Evolutionary conservation across 2,888 invertebrate species (phyloP), one percentile per base, ranked within the genome.

Genomic region (Tachina fera): DNA sequence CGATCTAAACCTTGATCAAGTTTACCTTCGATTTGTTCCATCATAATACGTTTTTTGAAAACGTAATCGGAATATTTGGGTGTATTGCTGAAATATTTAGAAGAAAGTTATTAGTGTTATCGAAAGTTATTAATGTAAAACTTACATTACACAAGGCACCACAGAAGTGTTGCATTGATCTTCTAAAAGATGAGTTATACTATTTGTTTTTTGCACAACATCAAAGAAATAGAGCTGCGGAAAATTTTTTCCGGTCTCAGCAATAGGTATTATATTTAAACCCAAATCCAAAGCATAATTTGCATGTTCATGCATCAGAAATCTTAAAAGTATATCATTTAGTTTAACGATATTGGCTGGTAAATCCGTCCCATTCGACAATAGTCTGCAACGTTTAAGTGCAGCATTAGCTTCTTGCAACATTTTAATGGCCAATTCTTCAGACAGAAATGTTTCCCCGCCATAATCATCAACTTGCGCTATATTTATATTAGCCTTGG

Each of bases 211-310:
- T 88, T 97, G 96, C 11, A 98, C 97, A 9, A 97, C 96, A 91
- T 97, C 97, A 91, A 99, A 98, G 93, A 99, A 99, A 92, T 98
- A 96, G 85, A 98, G 96, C 93, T 97, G 96, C 87, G 97, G 97
- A 22, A 97, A 97, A 0, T 94, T 94, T 93, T 97, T 97, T 5
- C 84, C 83, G 88, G 96, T 97, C 92, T 99, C 99, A 0, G 96
- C 96, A 45, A 97, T 96, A 0, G 98, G 98, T 86, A 98, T 96
- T 31, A 96, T 96, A 91, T 97, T 97, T 65, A 99, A 93, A 0
- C 98, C 99, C 61, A 99, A 92, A 91, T 99, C 99, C 6, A 99
- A 93, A 0, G 99, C 99, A 92, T 99, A 99, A 92, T 98, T 98
- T 0, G 99, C 97, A 91, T 99, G 99, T 89, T 99, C 98, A 2